A percentile compares a stretch with the other conserved stretches of the same genome.
These are phyloP conservation scores for Tachina grossa DNA, from an alignment of 2,888 invertebrate species.

Conservation along the genomic window DNA sequence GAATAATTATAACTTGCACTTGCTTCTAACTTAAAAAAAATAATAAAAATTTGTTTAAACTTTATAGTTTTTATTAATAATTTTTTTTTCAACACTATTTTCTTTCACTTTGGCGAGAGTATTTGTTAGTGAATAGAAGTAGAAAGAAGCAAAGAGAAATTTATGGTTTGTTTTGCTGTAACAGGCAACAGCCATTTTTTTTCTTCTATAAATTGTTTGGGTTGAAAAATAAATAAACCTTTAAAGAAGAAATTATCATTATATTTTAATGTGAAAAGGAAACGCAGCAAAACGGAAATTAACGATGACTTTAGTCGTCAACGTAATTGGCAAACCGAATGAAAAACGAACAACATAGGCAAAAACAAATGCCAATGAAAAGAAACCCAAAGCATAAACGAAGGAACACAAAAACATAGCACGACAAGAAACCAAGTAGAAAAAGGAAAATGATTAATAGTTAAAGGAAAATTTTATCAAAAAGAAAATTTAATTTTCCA, in stretches of 20 bases:
- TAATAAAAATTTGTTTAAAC: conserved; percentile 1
- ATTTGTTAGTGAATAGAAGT: conserved; percentile 8
- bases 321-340: conserved; percentile 68
- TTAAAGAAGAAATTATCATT: conserved; percentile 41
- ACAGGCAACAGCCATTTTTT: conserved; percentile 60
- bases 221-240: conserved; percentile 56
- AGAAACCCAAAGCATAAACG: conserved; percentile 58
- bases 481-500: conserved; percentile 51
- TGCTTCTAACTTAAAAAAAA: background rate
- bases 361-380: conserved; percentile 46
- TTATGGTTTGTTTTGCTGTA: conserved; percentile 37
- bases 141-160: conserved; percentile 35
- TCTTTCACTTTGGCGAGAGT: conserved; percentile 20
- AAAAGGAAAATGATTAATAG: conserved; percentile 39
- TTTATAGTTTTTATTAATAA: conserved; percentile 10
- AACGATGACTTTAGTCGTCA: conserved; percentile 63
- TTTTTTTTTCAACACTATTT: conserved; percentile 23
- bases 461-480: conserved; percentile 36
- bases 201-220: conserved; percentile 46
- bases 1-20: conserved; percentile 38
- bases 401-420: conserved; percentile 44
- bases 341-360: conserved; percentile 58
- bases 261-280: conserved; percentile 68
- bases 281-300: conserved; percentile 71
- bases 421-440: conserved; percentile 29